These are phyloP conservation scores for Notarius quadriscutis DNA, from an alignment of 2,113 vertebrate species.

Conservation along the genomic window DNA sequence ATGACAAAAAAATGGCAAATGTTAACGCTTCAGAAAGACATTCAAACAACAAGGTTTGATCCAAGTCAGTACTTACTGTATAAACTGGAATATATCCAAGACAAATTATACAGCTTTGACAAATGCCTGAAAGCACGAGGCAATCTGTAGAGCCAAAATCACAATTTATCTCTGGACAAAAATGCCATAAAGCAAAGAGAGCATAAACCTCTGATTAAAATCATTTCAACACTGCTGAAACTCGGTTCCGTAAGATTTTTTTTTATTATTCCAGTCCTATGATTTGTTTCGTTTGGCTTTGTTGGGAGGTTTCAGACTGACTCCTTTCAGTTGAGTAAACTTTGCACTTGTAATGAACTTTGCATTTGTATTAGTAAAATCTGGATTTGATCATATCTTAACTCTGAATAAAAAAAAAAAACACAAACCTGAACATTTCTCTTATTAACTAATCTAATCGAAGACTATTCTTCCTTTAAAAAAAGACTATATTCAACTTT, in stretches of 20 bases:
- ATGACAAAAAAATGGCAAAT: background rate
- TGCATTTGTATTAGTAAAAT: background rate
- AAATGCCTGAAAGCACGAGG: background rate
- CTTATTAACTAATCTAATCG: background rate
- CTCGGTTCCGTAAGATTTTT: background rate
- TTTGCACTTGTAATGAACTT: constrained; percentile 1
- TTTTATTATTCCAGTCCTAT: background rate
- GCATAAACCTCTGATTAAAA: constrained; percentile 5
- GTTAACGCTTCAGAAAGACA: background rate
- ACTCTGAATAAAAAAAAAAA: background rate
- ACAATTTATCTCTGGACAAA: constrained; percentile 22
- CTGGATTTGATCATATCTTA: constrained; percentile 1
- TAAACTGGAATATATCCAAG: background rate
- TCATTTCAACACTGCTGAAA: constrained; percentile 9
- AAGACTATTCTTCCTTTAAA: background rate
- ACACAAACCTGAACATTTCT: background rate
- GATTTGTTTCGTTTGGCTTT: constrained; percentile 29
- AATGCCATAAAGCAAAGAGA: background rate
- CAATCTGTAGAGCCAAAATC: constrained; percentile 41
- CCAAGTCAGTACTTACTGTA: background rate
- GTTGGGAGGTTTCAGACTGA: background rate
- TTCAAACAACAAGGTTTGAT: constrained; percentile 3
- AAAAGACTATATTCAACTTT: background rate
- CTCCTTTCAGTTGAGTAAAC: constrained; percentile 8
- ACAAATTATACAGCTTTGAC: background rate